Conservation (phyloP, 1,140 invertebrate genomes). For the Latrodectus geometricus region DNA sequence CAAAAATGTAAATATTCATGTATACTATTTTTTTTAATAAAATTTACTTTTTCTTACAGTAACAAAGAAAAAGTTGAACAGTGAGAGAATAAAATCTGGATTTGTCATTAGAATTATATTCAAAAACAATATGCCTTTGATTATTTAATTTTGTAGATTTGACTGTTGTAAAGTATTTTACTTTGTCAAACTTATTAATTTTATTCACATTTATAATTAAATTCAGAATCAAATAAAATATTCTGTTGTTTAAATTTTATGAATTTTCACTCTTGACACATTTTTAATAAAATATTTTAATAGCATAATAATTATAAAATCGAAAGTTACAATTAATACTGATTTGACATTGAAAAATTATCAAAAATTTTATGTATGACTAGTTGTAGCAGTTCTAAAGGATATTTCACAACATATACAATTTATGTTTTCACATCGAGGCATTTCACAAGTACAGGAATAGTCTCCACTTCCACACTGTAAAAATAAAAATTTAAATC, state of each 20-base stretch:
- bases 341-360: not conserved
- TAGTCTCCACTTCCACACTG: slow-evolving; percentile 57
- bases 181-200: no score
- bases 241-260: not conserved
- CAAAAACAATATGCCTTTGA: no score
- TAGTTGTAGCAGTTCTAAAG: slow-evolving; percentile 44
- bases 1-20: no score
- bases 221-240: not conserved
- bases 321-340: not conserved
- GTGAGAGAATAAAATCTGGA: no score
- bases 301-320: not conserved
- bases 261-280: not conserved
- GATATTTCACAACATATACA: slow-evolving; percentile 59
- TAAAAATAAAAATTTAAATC: slow-evolving; percentile 7
- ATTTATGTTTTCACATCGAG: slow-evolving; percentile 56
- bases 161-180: no score
- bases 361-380: not conserved
- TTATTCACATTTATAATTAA: not conserved
- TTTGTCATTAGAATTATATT: no score
- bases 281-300: not conserved
- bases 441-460: slow-evolving; percentile 48
- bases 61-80: no score
- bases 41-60: no score
- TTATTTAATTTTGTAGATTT: no score
- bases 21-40: no score